Evolutionary conservation across 2,797 vertebrate species (phyloP).

Genomic region (Smutsia temminckii): DNA sequence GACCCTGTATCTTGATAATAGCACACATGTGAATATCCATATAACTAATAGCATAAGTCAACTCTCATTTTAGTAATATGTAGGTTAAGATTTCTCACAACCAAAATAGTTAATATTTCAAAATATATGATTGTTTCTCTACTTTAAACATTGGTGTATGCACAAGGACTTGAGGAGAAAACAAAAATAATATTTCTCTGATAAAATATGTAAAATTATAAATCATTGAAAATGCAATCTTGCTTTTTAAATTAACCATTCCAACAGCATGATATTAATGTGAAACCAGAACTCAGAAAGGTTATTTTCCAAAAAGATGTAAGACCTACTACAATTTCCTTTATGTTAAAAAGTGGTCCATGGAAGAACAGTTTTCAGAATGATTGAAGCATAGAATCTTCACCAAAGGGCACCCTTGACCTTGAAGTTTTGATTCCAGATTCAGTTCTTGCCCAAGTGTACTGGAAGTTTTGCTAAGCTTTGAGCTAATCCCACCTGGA

Average conservation of each 20-base stretch:
- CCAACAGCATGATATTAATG: neutral
- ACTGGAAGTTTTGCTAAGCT: conserved; percentile 21
- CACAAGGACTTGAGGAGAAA: neutral
- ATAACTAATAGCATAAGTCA: conserved; percentile 30
- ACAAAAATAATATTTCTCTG: neutral
- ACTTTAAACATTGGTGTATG: conserved; percentile 1
- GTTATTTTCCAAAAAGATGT: neutral
- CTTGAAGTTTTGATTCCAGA: neutral
- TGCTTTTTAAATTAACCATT: conserved; percentile 21
- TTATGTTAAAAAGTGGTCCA: neutral
- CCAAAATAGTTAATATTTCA: conserved; percentile 3
- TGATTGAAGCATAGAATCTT: neutral
- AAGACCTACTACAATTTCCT: neutral
- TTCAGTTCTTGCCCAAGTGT: neutral
- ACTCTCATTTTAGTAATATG: conserved; percentile 50
- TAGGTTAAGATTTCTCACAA: conserved; percentile 40
- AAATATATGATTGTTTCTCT: conserved; percentile 16
- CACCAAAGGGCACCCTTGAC: neutral
- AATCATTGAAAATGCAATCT: conserved; percentile 26
- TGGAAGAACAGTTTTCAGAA: neutral
- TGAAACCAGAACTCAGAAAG: neutral
- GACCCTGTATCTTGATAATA: neutral
- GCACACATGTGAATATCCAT: neutral
- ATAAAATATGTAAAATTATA: conserved; percentile 33
- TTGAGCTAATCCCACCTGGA: neutral